Percentiles rank a stretch among this genome's conserved stretches.
Conservation (phyloP, 2,113 vertebrate genomes). For the Montifringilla adamsi region DNA sequence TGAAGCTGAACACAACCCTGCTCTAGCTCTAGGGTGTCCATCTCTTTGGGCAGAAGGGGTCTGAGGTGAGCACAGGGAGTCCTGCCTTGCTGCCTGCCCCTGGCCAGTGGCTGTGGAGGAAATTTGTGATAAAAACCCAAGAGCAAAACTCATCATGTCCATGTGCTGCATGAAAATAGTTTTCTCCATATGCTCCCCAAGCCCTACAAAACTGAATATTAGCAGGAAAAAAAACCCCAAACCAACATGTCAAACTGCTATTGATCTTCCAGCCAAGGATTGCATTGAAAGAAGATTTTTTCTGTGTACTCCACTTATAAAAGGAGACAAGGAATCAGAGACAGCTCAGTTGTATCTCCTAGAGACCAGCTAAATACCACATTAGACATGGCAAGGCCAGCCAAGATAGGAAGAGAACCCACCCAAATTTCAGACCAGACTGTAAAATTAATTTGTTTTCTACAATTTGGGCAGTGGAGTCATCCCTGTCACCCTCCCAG, state of each 20-base stretch:
- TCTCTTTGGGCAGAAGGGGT: not conserved
- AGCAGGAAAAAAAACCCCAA: constrained; percentile 9
- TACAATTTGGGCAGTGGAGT: not conserved
- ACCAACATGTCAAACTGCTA: constrained; percentile 18
- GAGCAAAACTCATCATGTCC: not conserved
- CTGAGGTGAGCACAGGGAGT: not conserved
- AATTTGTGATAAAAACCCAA: not conserved
- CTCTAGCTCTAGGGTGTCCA: not conserved
- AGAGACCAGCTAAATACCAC: not conserved
- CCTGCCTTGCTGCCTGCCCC: not conserved
- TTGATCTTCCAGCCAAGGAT: constrained; percentile 49
- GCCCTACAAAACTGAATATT: constrained; percentile 46
- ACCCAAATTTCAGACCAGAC: not conserved
- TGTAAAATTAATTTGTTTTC: not conserved
- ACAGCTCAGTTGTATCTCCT: not conserved
- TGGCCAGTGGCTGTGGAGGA: not conserved
- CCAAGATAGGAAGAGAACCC: not conserved
- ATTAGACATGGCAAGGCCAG: not conserved
- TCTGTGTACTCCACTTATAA: not conserved
- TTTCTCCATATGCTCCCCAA: not conserved
- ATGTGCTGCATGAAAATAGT: constrained; percentile 34
- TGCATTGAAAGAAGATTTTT: constrained; percentile 16
- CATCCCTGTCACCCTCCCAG: not conserved
- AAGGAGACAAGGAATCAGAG: constrained; percentile 27
- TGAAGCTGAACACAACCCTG: not conserved